Percentiles rank a stretch among this genome's conserved stretches.
Evolutionary conservation across 2,113 vertebrate species (phyloP).

Genomic region (human): DNA sequence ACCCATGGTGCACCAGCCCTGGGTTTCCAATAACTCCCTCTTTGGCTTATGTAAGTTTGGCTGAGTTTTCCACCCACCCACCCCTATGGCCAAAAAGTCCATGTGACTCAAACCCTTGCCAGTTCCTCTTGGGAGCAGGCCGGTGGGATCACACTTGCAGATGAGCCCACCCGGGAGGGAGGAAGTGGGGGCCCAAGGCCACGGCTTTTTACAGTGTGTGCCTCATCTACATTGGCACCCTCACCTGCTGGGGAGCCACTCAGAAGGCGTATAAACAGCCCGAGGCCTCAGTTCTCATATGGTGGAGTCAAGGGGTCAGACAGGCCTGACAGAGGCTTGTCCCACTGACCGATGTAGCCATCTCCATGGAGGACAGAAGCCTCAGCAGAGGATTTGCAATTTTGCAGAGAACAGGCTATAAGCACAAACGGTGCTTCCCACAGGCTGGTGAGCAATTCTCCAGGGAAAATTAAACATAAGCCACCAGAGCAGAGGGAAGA

Average conservation of each 20-base stretch:
- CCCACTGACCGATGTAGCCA: fast-evolving
- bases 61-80: neutral
- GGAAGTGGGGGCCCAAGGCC: too few species aligned
- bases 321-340: fast-evolving
- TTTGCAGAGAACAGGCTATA: neutral
- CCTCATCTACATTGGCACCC: fast-evolving
- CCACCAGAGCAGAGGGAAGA: too few species aligned
- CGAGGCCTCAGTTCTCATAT: fast-evolving
- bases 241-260: neutral
- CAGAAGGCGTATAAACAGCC: fast-evolving
- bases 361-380: too few species aligned
- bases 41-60: neutral
- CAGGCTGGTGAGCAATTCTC: fast-evolving
- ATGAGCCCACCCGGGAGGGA: too few species aligned
- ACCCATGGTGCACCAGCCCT: fast-evolving
- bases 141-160: fast-evolving
- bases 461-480: fast-evolving
- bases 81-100: neutral
- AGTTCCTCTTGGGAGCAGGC: neutral
- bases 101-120: neutral
- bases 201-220: fast-evolving
- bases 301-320: fast-evolving
- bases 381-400: fast-evolving
- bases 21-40: neutral
- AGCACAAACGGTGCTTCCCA: fast-evolving